Percentiles rank a stretch among this genome's conserved stretches.
phyloP scores from a whole-genome alignment of 2,113 vertebrate species.

The Balaenoptera acutorostrata region DNA sequence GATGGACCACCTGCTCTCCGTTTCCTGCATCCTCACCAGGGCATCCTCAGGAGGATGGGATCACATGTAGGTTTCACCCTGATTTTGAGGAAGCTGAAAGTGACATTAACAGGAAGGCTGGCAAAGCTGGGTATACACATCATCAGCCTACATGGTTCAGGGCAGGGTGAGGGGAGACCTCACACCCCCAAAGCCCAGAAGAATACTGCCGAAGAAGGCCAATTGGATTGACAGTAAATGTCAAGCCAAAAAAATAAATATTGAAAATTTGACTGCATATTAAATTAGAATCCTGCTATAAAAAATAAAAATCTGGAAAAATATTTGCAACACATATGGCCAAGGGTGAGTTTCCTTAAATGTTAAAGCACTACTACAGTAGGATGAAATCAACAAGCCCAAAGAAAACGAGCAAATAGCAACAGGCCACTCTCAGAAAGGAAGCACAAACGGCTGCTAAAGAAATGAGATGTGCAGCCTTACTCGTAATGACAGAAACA shows the following conservation, averaged over 20 bases:
- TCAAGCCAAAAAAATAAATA: constrained; percentile 68
- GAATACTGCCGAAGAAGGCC: not conserved
- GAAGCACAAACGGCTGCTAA: not conserved
- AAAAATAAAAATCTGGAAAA: constrained; percentile 60
- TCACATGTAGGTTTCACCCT: not conserved
- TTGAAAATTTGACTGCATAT: constrained; percentile 54
- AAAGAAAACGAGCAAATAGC: not conserved
- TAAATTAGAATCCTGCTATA: constrained; percentile 51
- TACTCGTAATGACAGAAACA: not conserved
- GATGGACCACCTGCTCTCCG: not conserved
- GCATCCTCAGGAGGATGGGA: not conserved
- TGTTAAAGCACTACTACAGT: not conserved
- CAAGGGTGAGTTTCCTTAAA: constrained; percentile 54
- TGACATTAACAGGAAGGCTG: not conserved
- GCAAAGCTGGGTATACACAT: too few relatives aligned
- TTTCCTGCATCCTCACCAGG: not conserved
- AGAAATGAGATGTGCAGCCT: not conserved
- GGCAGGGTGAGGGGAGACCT: not conserved
- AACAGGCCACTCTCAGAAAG: not conserved
- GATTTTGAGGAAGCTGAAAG: not conserved
- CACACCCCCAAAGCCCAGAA: not conserved
- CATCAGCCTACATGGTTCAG: not conserved
- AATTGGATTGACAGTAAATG: constrained; percentile 53
- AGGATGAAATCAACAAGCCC: not conserved
- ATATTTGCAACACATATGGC: constrained; percentile 66